phyloP scores from a whole-genome alignment of 2,113 vertebrate genomes.

The Gobiocypris rarus region DNA sequence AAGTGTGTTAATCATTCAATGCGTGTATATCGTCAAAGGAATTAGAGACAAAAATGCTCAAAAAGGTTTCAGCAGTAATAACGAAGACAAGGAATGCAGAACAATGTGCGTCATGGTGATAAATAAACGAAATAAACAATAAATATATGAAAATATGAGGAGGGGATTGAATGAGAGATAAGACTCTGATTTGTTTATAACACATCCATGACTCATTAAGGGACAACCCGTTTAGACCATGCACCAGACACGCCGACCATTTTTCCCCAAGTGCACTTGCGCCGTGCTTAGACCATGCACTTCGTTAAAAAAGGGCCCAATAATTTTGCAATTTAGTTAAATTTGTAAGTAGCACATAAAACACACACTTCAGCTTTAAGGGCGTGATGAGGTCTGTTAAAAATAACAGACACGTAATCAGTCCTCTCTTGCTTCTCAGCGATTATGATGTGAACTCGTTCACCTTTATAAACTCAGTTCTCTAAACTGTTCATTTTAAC shows the following conservation, averaged over 20 bases:
- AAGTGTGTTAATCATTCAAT: neutral
- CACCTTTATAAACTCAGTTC: slow-evolving; percentile 12
- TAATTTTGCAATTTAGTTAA: neutral
- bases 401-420: neutral
- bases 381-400: neutral
- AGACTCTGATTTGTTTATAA: too few relatives aligned
- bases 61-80: neutral
- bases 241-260: too few relatives aligned
- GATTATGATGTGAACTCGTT: neutral
- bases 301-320: neutral
- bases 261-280: too few relatives aligned
- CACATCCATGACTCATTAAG: too few relatives aligned
- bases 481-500: slow-evolving; percentile 12
- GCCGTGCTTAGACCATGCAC: too few relatives aligned
- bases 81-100: neutral
- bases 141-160: neutral
- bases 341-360: neutral
- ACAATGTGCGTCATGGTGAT: neutral
- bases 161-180: neutral
- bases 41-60: neutral
- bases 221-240: too few relatives aligned
- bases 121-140: too few relatives aligned
- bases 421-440: neutral
- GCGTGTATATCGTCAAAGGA: neutral
- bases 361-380: neutral